Evolutionary conservation across 1,140 invertebrate genomes (phyloP).

Genomic region (Nixonia krombeini): DNA sequence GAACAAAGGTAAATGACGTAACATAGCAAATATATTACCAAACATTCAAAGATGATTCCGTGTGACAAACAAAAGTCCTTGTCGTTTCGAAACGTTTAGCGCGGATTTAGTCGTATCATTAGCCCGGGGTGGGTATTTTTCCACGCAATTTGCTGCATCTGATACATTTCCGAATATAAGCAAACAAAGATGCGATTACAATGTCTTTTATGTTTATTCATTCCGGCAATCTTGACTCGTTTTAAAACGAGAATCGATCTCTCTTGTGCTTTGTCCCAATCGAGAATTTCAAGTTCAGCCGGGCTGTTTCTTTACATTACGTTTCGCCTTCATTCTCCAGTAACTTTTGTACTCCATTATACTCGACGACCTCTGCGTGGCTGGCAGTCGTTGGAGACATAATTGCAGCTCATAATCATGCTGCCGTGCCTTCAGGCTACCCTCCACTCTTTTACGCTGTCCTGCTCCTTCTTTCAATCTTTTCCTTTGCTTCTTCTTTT

Average conservation of each 20-base stretch:
- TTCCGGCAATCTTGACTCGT: conserved; percentile 18
- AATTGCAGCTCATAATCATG: conserved; percentile 68
- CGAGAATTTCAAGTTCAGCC: not conserved
- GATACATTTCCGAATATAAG: conserved; percentile 25
- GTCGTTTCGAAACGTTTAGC: too few species aligned
- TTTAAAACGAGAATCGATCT: conserved; percentile 19
- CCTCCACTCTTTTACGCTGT: conserved; percentile 30
- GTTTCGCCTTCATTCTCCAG: conserved; percentile 28
- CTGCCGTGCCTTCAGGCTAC: conserved; percentile 49
- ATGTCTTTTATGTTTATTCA: conserved; percentile 26
- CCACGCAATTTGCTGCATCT: conserved; percentile 20
- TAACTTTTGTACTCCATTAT: conserved; percentile 58
- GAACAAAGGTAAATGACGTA: too few species aligned
- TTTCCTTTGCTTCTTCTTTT: conserved; percentile 9
- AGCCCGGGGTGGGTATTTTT: not conserved
- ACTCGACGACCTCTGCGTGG: conserved; percentile 59
- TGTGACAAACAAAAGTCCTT: too few species aligned
- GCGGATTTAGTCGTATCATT: too few species aligned
- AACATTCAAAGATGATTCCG: too few species aligned
- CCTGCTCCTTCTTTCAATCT: conserved; percentile 14
- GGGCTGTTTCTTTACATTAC: conserved; percentile 30
- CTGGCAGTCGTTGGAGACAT: conserved; percentile 63
- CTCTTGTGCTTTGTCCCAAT: conserved; percentile 16
- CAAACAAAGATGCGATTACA: conserved; percentile 32
- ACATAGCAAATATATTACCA: too few species aligned